phyloP scores from a whole-genome alignment of 1,140 invertebrate genomes.

The Orchestia grillus region DNA sequence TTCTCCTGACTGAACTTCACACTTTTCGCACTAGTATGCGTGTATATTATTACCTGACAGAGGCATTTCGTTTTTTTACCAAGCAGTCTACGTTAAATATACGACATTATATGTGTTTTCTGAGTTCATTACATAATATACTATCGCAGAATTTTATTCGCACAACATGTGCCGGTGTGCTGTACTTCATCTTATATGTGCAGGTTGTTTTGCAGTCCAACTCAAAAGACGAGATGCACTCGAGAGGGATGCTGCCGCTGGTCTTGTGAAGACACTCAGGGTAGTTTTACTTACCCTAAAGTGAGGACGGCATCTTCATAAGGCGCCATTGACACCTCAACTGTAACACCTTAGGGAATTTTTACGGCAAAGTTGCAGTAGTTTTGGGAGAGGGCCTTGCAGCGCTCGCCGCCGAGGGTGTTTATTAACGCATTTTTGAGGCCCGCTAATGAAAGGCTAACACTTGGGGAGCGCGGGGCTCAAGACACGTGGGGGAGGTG shows the following conservation, averaged over 20 bases:
- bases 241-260: background rate
- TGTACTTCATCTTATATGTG: background rate
- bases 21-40: too few species aligned
- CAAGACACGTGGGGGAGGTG: background rate
- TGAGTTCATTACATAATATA: background rate
- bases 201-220: background rate
- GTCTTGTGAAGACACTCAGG: background rate
- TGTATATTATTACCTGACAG: too few species aligned
- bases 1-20: too few species aligned
- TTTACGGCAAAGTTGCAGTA: slow-evolving; percentile 37
- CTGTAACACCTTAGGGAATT: slow-evolving; percentile 54
- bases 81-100: too few species aligned
- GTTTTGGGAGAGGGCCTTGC: slow-evolving; percentile 26
- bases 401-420: background rate
- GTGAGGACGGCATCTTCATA: slow-evolving; percentile 39
- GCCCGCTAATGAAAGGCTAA: slow-evolving; percentile 37
- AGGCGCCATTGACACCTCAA: slow-evolving; percentile 52
- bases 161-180: background rate
- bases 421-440: slow-evolving; percentile 48
- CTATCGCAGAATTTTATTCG: background rate
- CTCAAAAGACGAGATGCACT: background rate
- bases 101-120: too few species aligned
- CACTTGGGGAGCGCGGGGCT: slow-evolving; percentile 18
- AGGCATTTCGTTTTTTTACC: too few species aligned
- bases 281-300: slow-evolving; percentile 36